A percentile compares a stretch with the other conserved stretches of the same genome.
Conservation (phyloP, 1,140 invertebrate species). For the Magallana angulata region DNA sequence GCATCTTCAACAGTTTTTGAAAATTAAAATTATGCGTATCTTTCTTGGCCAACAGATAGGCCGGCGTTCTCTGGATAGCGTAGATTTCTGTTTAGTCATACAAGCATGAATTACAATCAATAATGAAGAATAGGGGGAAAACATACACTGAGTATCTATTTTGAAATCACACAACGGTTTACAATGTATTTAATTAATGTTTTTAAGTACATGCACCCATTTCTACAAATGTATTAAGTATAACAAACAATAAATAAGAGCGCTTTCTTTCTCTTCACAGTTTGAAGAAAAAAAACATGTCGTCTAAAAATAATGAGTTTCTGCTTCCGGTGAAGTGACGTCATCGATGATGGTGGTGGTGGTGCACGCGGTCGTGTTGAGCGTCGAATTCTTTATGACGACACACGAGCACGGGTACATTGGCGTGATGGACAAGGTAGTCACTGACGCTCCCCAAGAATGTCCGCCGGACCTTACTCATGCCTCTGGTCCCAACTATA, state of each 20-base stretch:
- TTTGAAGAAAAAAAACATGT: neutral
- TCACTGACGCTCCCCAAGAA: conserved; percentile 69
- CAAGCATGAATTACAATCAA: no score
- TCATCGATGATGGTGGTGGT: conserved; percentile 28
- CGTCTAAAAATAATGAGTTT: neutral
- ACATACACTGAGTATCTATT: no score
- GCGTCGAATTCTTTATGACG: conserved; percentile 41
- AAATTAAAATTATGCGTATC: no score
- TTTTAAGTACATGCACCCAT: neutral
- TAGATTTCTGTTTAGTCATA: no score
- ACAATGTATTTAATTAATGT: neutral
- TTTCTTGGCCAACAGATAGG: no score
- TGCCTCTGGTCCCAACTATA: conserved; percentile 64
- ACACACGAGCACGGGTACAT: conserved; percentile 61
- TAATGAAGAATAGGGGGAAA: no score
- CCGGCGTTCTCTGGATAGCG: no score
- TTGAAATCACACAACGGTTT: no score
- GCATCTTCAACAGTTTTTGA: no score
- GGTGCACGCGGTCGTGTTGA: conserved; percentile 35
- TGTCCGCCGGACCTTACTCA: conserved; percentile 62
- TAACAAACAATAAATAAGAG: neutral
- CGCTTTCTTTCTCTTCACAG: neutral
- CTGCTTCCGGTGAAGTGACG: neutral
- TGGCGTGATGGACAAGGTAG: conserved; percentile 62
- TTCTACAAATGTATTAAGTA: neutral